A percentile compares a stretch with the other conserved stretches of the same genome.
These are phyloP conservation scores for Lynx canadensis DNA, from an alignment of 2,113 vertebrate species.

Conservation along the genomic window DNA sequence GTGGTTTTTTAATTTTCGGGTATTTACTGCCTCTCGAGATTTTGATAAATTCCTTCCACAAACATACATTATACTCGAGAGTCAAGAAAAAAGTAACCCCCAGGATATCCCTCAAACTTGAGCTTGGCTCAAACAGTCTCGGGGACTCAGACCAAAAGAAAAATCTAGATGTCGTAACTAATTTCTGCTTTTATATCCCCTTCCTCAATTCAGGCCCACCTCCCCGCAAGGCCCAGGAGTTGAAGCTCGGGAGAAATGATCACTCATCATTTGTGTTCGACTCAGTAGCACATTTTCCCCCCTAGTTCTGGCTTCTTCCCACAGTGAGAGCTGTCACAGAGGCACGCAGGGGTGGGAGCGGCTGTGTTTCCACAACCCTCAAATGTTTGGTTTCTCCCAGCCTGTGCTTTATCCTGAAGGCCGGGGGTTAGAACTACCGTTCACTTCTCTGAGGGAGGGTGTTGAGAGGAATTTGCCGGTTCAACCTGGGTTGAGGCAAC, in stretches of 20 bases:
- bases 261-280: rapidly evolving
- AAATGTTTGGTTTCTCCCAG: not conserved
- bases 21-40: not conserved
- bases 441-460: not conserved
- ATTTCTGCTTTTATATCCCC: not conserved
- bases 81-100: not conserved
- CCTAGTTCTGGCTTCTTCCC: not conserved
- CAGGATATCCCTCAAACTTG: not conserved
- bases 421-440: rapidly evolving
- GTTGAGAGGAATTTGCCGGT: not conserved
- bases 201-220: not conserved
- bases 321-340: not conserved
- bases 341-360: not conserved
- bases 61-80: not conserved
- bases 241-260: not conserved
- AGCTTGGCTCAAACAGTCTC: not conserved
- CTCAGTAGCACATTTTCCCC: rapidly evolving
- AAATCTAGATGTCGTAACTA: not conserved
- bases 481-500: not conserved
- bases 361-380: not conserved
- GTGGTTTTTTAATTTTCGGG: not conserved
- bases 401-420: not conserved
- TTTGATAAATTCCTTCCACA: not conserved
- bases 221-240: not conserved
- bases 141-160: not conserved